These are phyloP conservation scores for Tetragnatha versicolor DNA, from an alignment of 1,140 invertebrate species.

Conservation along the genomic window DNA sequence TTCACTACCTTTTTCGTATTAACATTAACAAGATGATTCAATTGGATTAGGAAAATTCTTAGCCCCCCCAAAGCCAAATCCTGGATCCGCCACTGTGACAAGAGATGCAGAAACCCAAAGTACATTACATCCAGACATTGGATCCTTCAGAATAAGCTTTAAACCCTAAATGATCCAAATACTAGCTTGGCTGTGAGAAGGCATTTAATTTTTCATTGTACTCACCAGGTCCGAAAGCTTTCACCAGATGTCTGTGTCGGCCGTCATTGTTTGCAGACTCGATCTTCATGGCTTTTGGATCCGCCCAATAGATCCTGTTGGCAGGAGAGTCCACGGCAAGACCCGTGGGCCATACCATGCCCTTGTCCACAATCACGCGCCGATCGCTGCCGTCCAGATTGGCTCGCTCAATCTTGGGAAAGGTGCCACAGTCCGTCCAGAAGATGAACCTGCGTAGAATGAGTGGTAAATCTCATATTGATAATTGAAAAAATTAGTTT, in stretches of 20 bases:
- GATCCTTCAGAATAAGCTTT: background rate
- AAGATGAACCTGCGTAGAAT: constrained; percentile 76
- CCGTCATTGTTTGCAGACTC: constrained; percentile 80
- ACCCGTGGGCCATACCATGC: constrained; percentile 76
- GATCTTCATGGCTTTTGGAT: constrained; percentile 64
- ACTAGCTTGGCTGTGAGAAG: background rate
- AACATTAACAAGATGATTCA: too few relatives aligned
- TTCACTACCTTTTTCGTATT: too few relatives aligned
- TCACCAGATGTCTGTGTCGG: constrained; percentile 71
- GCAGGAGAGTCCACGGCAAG: constrained; percentile 69
- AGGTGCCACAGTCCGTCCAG: constrained; percentile 83
- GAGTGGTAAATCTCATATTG: too few relatives aligned
- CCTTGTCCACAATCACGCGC: constrained; percentile 82
- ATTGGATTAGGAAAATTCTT: too few relatives aligned
- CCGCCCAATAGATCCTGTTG: constrained; percentile 68
- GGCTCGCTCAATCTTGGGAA: constrained; percentile 68
- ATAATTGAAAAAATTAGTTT: too few relatives aligned
- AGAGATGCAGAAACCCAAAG: too few relatives aligned
- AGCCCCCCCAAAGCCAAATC: too few relatives aligned
- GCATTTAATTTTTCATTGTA: background rate
- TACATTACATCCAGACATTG: too few relatives aligned
- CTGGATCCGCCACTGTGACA: too few relatives aligned
- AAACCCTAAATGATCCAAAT: background rate
- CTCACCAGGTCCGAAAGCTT: constrained; percentile 67
- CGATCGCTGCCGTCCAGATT: constrained; percentile 83